phyloP scores from a whole-genome alignment of 2,797 vertebrate genomes.

The Lagodon rhomboides region DNA sequence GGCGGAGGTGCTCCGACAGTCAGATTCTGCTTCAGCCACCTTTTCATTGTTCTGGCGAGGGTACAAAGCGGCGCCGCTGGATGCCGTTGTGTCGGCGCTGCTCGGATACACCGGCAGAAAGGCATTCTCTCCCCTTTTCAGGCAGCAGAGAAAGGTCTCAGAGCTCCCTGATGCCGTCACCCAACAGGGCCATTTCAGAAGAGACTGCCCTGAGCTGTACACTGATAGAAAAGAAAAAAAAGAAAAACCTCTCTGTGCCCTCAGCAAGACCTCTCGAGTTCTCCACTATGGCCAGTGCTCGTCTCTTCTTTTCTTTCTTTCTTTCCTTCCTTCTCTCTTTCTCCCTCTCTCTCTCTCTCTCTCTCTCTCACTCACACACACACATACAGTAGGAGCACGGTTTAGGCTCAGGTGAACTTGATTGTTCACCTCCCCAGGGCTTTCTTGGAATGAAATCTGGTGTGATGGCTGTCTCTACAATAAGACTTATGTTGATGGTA shows the following conservation, averaged over 20 bases:
- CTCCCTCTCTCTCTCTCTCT: neutral
- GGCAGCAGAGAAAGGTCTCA: constrained; percentile 62
- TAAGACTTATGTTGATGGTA: constrained; percentile 67
- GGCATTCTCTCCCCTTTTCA: constrained; percentile 49
- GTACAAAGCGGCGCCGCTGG: constrained; percentile 25
- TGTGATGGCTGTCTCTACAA: constrained; percentile 77
- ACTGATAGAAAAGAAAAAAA: constrained; percentile 32
- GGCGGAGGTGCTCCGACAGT: constrained; percentile 21
- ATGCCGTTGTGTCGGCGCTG: neutral
- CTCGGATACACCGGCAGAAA: constrained; percentile 30
- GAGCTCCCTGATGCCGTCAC: constrained; percentile 61
- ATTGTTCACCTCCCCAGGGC: constrained; percentile 69
- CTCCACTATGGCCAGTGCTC: constrained; percentile 45
- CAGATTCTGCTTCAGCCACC: constrained; percentile 39
- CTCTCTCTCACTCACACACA: neutral
- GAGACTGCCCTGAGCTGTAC: constrained; percentile 63
- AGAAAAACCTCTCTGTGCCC: constrained; percentile 58
- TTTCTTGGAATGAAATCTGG: constrained; percentile 75
- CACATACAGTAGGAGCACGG: constrained; percentile 3
- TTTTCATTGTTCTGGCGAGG: constrained; percentile 50
- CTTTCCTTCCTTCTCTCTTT: constrained; percentile 6
- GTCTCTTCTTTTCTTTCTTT: neutral
- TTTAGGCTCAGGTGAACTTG: constrained; percentile 69
- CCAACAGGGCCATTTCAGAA: constrained; percentile 56
- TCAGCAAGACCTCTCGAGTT: constrained; percentile 67